Evolutionary conservation across 2,888 invertebrate genomes (phyloP), one percentile per base, ranked within the genome.

Genomic region (Norana najaformis): DNA sequence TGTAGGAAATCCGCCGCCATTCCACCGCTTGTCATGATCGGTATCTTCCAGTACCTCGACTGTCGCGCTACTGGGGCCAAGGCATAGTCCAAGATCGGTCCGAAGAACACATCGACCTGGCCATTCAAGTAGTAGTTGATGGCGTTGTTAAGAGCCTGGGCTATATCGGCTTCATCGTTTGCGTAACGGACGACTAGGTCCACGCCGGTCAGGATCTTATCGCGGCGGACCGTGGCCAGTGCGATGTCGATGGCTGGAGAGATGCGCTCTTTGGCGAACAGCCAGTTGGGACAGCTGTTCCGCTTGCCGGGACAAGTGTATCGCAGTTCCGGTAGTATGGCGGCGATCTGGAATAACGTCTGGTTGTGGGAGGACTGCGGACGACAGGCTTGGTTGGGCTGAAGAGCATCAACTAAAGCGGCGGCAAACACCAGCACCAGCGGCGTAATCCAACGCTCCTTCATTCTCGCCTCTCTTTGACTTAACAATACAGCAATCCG

Each of bases 11-110:
- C 90, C 4, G 94, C 94, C 1, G 94, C 94, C 13, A 94, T 93
- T 13, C 94, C 94, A 6, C 94, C 94, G 13, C 94, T 93, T 30
- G 98, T 98, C 93, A 98, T 97, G 92, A 98, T 97, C 0, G 98
- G 98, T 0, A 97, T 97, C 94, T 97, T 97, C 98, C 98, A 98
- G 94, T 97, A 97, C 5, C 97, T 97, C 0, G 97, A 97, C 90
- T 98, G 96, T 91, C 97, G 95, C 13, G 98, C 98, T 2, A 98
- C 97, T 0, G 98, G 98, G 93, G 98, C 98, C 93, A 98, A 95
- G 0, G 97, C 97, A 88, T 97, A 94, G 90, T 93, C 93, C 90
- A 94, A 94, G 35, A 93, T 93, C 0, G 94, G 94, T 0, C 94
- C 94, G 8, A 95, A 90, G 90, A 94, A 94, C 0, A 94, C 94